Base-by-base conservation (phyloP, 2,113 vertebrate species). In the Engystomops pustulosus region DNA sequence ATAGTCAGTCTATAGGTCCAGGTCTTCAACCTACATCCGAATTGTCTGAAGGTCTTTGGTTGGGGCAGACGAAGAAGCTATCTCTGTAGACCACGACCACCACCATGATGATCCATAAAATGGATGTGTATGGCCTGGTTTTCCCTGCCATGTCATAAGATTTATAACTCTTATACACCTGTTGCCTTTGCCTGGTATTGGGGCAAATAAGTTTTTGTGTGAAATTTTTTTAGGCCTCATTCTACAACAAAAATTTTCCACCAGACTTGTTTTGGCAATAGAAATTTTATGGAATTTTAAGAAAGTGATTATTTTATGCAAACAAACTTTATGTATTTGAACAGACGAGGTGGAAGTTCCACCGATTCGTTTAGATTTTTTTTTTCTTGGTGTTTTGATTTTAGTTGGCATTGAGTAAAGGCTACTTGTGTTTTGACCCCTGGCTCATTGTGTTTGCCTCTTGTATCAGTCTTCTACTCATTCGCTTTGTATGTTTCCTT, bases 401-500 rank as follows among this genome's bases (percentile, higher is more conserved):
- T 25, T 38, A 44, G 18, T 51, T 75, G 45, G 27, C 53, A 58
- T 77, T 77, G 20, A 20, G 49, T 58, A 58, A 11, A 6, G 14
- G 49, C 74, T 77, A 58, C 49, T 77, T 55, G 74, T 58, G 51
- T 77, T 77, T 67, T 77, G 74, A 58, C 49, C 74, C 30, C 51
- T 1, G 34, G 18, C 34, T 36, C 20, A 25, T 77, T 77, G 49
- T 77, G 49, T 51, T 49, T 75, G n/a, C 17, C 18, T 51, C 71
- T 84, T 0, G 1, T 81, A 85, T 81, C 71, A 68, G 70, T 82
- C 67, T 70, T 79, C 65, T 30, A 30, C 58, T 84, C 55, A 15
- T 67, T 51, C 62, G n/a, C 65, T 70, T 68, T 53, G 34, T 60
- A 32, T 18, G 53, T 45, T 60, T 27, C 17, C 70, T 81, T 76